Base-by-base conservation (phyloP, 2,797 vertebrate species). In the Anguilla megastoma region DNA sequence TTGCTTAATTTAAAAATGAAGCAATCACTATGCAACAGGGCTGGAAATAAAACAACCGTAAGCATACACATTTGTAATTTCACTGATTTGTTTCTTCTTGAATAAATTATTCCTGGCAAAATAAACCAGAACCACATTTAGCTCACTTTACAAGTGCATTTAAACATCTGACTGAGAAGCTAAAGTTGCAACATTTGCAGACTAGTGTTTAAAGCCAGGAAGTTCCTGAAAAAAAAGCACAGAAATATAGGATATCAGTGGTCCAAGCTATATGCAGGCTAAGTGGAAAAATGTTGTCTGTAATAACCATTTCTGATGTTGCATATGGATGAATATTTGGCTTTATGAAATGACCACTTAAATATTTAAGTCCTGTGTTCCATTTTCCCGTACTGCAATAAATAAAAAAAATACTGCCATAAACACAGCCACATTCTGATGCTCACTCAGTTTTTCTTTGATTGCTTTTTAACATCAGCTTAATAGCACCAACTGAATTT, bases 101-200 rank as follows among this genome's bases (percentile, higher is more conserved):
- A 89, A 69, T 18, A 21, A 54, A 69, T 14, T 56, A 86, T 36
- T 45, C 85, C 50, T 36, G 85, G 83, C 14, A 50, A 74, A 52
- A 48, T 27, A 36, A 86, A 85, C 7, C 7, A 12, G 33, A 76
- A 76, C 30, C 79, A 87, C 74, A 90, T 90, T 89, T 7, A 52
- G 0, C 50, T 52, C 50, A 52, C 7, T 12, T 52, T 52, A 52
- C 50, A 52, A 52, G 50, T 52, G 50, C 50, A 52, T 27, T 87
- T 85, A 63, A 54, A 87, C 41, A 45, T 85, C 83, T 80, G 80
- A 86, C 87, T 63, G 21, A 69, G 63, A 27, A 24, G 24, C 24
- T 10, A 69, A 66, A 66, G 63, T 27, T 69, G 63, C 63, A 69
- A 9, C 63, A 69, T 27, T 24, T 69, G 63, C 5, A 27, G 5